phyloP scores from a whole-genome alignment of 2,888 invertebrate species.

The Syrphus vitripennis region DNA sequence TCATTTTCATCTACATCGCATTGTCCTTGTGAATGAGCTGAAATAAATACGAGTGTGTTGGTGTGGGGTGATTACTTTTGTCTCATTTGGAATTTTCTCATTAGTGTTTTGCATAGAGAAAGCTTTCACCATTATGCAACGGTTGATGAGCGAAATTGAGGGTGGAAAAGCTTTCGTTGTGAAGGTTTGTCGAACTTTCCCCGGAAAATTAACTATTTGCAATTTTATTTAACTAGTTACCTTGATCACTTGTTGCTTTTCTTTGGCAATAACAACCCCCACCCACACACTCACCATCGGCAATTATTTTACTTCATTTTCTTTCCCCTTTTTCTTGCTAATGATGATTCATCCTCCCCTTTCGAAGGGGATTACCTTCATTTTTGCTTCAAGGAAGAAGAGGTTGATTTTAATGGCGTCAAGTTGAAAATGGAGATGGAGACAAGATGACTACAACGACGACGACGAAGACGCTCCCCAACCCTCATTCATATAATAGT shows the following conservation, averaged over 20 bases:
- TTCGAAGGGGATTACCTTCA: slow-evolving; percentile 15
- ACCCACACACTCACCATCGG: not conserved
- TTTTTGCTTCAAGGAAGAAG: slow-evolving; percentile 8
- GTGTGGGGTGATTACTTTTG: slow-evolving; percentile 27
- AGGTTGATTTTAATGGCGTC: slow-evolving; percentile 56
- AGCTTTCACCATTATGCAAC: slow-evolving; percentile 38
- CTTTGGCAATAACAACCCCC: not conserved
- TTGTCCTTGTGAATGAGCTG: slow-evolving; percentile 58
- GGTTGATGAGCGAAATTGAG: slow-evolving; percentile 12
- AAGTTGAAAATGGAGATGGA: slow-evolving; percentile 27
- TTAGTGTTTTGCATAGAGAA: slow-evolving; percentile 62
- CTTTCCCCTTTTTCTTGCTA: slow-evolving; percentile 58
- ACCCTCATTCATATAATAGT: slow-evolving; percentile 56
- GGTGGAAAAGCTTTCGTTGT: slow-evolving; percentile 28
- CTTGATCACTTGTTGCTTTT: slow-evolving; percentile 63
- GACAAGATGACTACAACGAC: not conserved
- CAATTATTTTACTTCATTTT: slow-evolving; percentile 62
- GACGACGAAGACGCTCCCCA: not conserved
- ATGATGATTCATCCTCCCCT: slow-evolving; percentile 58
- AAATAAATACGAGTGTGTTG: not conserved
- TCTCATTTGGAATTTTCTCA: slow-evolving; percentile 63
- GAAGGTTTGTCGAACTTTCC: no score
- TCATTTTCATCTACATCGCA: no score
- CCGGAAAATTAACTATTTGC: not conserved
- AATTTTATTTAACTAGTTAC: slow-evolving; percentile 21